Percentiles rank a stretch among this genome's conserved stretches.
These are phyloP conservation scores for Caenorhabditis sp. DNA, from an alignment of 2,888 invertebrate species.

Conservation along the genomic window DNA sequence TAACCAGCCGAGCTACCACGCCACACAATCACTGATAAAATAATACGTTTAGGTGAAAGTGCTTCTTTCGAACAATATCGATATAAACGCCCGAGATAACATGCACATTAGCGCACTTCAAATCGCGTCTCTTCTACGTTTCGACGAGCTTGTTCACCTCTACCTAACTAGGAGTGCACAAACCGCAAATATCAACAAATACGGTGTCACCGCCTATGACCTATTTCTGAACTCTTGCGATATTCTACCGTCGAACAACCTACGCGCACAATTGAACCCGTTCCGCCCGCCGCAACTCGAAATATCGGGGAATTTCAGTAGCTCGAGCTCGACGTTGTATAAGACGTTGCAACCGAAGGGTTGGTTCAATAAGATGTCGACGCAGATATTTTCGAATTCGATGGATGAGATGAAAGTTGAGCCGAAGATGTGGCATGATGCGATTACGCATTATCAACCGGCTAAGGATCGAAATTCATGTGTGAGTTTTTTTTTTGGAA, in stretches of 20 bases:
- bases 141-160: conserved; percentile 19
- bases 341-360: conserved; percentile 14
- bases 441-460: conserved; percentile 35
- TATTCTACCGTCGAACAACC: background rate
- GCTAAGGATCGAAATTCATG: conserved; percentile 38
- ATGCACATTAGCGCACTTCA: conserved; percentile 32
- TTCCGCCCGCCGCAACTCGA: conserved; percentile 14
- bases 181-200: conserved; percentile 22
- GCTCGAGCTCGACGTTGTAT: conserved; percentile 19
- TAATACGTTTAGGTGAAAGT: conserved; percentile 12
- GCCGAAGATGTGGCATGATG: conserved; percentile 43
- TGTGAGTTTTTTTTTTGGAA: conserved; percentile 9
- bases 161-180: conserved; percentile 14
- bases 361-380: conserved; percentile 15
- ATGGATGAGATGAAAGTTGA: conserved; percentile 16
- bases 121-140: conserved; percentile 36
- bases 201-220: conserved; percentile 35
- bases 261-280: conserved; percentile 19
- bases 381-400: conserved; percentile 1
- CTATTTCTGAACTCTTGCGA: conserved; percentile 28
- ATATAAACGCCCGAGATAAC: conserved; percentile 35
- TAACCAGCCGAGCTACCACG: too few relatives aligned
- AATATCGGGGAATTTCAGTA: conserved; percentile 20
- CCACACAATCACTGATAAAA: too few relatives aligned
- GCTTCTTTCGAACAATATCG: conserved; percentile 20